Evolutionary conservation across 2,888 invertebrate species (phyloP).

Genomic region (Glomeris marginata): DNA sequence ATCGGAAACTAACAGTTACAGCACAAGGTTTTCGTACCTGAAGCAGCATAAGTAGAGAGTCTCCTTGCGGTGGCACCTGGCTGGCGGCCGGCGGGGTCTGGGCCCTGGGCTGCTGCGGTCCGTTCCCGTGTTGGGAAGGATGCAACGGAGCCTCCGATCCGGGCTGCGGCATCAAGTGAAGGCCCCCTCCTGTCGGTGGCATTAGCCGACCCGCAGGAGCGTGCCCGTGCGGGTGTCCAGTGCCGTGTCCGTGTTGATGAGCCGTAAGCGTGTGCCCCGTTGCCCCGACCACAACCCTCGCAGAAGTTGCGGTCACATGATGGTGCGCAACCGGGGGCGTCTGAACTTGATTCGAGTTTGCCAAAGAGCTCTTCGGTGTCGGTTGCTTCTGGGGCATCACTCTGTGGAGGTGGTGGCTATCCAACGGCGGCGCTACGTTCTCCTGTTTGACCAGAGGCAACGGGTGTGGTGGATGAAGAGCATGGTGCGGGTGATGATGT

Average conservation of each 20-base stretch:
- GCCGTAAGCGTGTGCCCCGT: conserved; percentile 6
- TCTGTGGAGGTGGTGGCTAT: neutral
- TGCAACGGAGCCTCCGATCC: conserved; percentile 15
- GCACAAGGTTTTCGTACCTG: conserved; percentile 36
- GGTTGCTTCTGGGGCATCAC: conserved; percentile 1
- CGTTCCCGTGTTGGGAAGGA: conserved; percentile 10
- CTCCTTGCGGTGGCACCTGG: conserved; percentile 67
- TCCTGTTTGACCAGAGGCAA: conserved; percentile 7
- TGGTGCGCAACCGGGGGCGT: conserved; percentile 14
- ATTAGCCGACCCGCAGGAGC: conserved; percentile 11
- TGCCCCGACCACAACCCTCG: conserved; percentile 7
- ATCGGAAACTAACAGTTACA: neutral
- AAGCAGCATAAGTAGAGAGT: conserved; percentile 62
- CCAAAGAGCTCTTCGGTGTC: neutral
- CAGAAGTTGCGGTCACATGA: conserved; percentile 5
- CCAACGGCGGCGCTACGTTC: neutral
- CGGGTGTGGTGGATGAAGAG: neutral
- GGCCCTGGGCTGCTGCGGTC: conserved; percentile 36
- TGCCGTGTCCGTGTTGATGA: conserved; percentile 4
- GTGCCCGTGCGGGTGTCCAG: conserved; percentile 23
- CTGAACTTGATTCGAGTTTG: conserved; percentile 20
- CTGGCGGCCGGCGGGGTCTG: conserved; percentile 53
- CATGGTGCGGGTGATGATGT: conserved; percentile 1
- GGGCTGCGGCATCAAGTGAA: conserved; percentile 36
- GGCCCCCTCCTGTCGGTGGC: conserved; percentile 26